phyloP scores from a whole-genome alignment of 2,797 vertebrate genomes.

The Spheniscus humboldti region DNA sequence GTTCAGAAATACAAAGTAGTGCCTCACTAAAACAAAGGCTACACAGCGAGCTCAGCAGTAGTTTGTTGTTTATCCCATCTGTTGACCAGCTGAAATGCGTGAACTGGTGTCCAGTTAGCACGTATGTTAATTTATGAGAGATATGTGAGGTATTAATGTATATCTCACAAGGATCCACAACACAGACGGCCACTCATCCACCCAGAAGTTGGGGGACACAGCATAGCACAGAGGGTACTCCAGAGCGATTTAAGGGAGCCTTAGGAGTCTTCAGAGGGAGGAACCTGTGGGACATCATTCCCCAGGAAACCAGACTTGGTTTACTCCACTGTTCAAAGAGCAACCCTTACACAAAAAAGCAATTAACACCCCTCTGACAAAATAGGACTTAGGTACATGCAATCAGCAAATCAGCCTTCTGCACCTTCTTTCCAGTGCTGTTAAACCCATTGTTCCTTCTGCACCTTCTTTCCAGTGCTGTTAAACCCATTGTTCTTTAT shows the following conservation, averaged over 20 bases:
- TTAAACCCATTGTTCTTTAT: neutral
- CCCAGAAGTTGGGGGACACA: neutral
- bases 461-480: neutral
- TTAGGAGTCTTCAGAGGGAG: neutral
- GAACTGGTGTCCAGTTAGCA: neutral
- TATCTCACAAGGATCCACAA: neutral
- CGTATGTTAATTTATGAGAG: neutral
- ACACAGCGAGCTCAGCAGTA: neutral
- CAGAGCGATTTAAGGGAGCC: neutral
- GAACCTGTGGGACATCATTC: neutral
- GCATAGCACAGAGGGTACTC: neutral
- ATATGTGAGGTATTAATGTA: accelerated
- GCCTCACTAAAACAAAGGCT: neutral
- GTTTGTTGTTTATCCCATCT: neutral
- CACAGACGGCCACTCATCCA: neutral
- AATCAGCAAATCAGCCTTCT: neutral
- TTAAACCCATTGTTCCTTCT: neutral
- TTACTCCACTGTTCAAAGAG: neutral
- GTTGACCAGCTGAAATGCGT: neutral
- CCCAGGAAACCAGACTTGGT: neutral
- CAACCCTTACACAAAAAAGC: neutral
- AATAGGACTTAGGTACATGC: neutral
- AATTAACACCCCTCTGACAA: neutral
- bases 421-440: neutral
- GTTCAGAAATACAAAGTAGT: neutral